Evolutionary conservation across 2,888 invertebrate species (phyloP).

Genomic region (Caenorhabditis panamensis): DNA sequence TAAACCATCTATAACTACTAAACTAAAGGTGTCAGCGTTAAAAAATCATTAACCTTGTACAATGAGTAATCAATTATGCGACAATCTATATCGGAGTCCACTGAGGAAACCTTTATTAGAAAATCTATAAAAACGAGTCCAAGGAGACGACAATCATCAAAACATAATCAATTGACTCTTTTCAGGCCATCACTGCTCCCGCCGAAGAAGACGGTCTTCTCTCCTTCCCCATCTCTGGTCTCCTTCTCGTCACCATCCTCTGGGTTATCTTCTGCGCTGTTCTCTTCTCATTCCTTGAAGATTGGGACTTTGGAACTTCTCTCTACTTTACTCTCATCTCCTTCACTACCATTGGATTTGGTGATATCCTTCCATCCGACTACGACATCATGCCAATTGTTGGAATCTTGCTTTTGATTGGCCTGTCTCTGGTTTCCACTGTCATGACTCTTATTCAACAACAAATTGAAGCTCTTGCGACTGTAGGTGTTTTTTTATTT

Average conservation of each 20-base stretch:
- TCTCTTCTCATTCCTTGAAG: constrained; percentile 74
- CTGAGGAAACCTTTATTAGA: no score
- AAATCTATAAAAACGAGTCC: no score
- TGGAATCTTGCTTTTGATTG: constrained; percentile 74
- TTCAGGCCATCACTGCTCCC: constrained; percentile 26
- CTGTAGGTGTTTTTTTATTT: constrained; percentile 59
- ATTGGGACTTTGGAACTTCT: constrained; percentile 78
- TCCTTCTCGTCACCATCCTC: constrained; percentile 74
- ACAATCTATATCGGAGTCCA: no score
- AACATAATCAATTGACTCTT: no score
- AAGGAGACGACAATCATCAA: no score
- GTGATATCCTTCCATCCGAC: constrained; percentile 72
- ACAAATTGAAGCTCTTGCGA: constrained; percentile 78
- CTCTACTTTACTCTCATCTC: constrained; percentile 79
- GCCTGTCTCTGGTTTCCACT: constrained; percentile 80
- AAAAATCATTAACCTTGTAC: no score
- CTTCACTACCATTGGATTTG: constrained; percentile 79
- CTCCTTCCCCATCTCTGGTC: constrained; percentile 78
- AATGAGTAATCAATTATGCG: no score
- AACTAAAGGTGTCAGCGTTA: no score
- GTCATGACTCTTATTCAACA: constrained; percentile 78
- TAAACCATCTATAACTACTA: no score
- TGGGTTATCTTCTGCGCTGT: constrained; percentile 78
- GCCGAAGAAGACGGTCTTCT: constrained; percentile 72
- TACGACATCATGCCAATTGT: constrained; percentile 77